Base-by-base conservation (phyloP, 2,113 vertebrate genomes). In the Puffinus mauretanicus region DNA sequence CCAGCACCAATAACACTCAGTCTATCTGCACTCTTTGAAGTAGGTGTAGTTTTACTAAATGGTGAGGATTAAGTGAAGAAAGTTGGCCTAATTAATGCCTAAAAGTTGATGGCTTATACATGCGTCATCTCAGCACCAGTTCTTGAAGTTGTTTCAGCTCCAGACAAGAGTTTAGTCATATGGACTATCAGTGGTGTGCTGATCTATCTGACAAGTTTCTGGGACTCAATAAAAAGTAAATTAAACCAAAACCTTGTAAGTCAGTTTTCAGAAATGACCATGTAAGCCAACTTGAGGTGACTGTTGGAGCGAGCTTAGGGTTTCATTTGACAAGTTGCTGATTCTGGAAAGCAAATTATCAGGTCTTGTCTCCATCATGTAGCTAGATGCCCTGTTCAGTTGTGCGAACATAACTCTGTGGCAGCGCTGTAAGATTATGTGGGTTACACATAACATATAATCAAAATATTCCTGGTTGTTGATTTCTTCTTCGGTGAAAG, bases 391-490 rank as follows among this genome's bases (percentile, higher is more conserved):
- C 51, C 51, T 66, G 36, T 54, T 36, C 70, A 71, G 73, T 14
- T 49, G 25, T 19, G 42, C 2, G 1, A 81, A 57, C 6, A 6
- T 34, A 73, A 24, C 25, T 26, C 65, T 30, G 32, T 6, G 9
- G 38, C 36, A 87, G 58, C 0, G 0, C 67, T 65, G 15, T 11
- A 55, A 67, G 54, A 49, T n/a, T 42, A 49, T 2, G 2, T 16
- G 29, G 10, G 36, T 60, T 69, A 90, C 6, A 18, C 4, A 13
- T 16, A 12, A 46, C 34, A 15, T 9, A 27, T 57, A 18, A 54
- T 38, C 29, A 69, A 72, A 84, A 58, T 26, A 83, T 5, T 60
- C 21, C 19, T 46, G 32, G 62, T 65, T 57, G 21, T 44, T 51
- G 14, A 42, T 44, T 92, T n/a, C 47, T 51, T 57, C 24, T 73